These are phyloP conservation scores for Lacerta bilineata DNA, from an alignment of 2,797 vertebrate species.

Conservation along the genomic window DNA sequence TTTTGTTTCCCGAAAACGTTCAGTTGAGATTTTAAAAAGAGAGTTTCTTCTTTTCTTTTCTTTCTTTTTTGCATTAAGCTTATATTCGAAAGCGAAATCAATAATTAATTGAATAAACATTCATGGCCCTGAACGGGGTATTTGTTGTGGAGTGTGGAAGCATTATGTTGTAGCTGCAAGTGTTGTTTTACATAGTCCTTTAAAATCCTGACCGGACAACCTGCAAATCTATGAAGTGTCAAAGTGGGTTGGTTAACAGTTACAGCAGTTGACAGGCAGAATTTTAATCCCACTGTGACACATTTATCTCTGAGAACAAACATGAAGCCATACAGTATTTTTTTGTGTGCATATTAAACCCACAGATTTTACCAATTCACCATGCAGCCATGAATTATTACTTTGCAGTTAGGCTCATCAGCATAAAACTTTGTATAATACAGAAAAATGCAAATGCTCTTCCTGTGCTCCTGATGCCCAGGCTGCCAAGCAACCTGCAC, in stretches of 20 bases:
- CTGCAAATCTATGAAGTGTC: slow-evolving; percentile 21
- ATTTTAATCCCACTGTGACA: slow-evolving; percentile 28
- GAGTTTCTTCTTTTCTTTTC: slow-evolving; percentile 54
- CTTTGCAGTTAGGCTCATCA: slow-evolving; percentile 24
- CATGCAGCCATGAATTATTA: background rate
- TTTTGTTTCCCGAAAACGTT: slow-evolving; percentile 65
- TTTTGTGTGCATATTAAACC: background rate
- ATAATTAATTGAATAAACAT: slow-evolving; percentile 46
- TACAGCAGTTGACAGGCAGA: background rate
- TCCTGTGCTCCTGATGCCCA: background rate
- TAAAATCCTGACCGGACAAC: slow-evolving; percentile 41
- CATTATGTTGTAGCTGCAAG: slow-evolving; percentile 53
- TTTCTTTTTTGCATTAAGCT: slow-evolving; percentile 14
- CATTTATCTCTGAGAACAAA: background rate
- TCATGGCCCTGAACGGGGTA: slow-evolving; percentile 22
- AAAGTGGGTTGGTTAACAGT: slow-evolving; percentile 1
- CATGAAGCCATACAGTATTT: background rate
- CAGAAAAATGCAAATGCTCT: background rate
- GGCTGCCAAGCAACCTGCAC: background rate
- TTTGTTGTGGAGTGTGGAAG: slow-evolving; percentile 46
- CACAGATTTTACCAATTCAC: slow-evolving; percentile 19
- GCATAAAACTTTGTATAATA: background rate
- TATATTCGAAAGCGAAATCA: slow-evolving; percentile 52
- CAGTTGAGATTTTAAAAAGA: slow-evolving; percentile 60
- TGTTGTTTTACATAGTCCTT: slow-evolving; percentile 3